Conservation (phyloP, 2,113 vertebrate genomes). For the Hippocampus zosterae region DNA sequence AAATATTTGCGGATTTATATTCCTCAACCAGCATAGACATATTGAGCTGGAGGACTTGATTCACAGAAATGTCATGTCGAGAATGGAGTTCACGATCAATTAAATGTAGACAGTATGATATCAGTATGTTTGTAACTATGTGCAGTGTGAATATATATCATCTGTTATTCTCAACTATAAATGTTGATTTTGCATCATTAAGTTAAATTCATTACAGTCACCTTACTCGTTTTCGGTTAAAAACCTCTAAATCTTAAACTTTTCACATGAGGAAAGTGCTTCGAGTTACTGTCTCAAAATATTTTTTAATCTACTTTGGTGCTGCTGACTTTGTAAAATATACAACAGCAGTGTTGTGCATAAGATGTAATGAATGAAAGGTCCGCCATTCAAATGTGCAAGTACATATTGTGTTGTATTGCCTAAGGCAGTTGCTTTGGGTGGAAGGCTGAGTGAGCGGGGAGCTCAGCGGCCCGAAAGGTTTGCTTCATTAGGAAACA, state of each 20-base stretch:
- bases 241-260: not conserved
- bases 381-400: conserved; percentile 51
- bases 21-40: too few relatives aligned
- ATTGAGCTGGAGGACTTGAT: too few relatives aligned
- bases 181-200: too few relatives aligned
- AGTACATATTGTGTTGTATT: conserved; percentile 50
- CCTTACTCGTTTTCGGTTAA: not conserved
- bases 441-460: conserved; percentile 68
- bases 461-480: conserved; percentile 88
- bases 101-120: too few relatives aligned
- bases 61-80: too few relatives aligned
- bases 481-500: conserved; percentile 99
- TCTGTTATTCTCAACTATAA: too few relatives aligned
- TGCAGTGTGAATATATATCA: too few relatives aligned
- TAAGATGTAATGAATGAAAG: conserved; percentile 37
- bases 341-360: conserved; percentile 15
- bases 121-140: too few relatives aligned
- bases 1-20: too few relatives aligned
- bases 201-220: not conserved
- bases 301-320: not conserved
- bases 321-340: conserved; percentile 12
- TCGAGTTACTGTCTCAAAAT: not conserved
- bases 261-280: not conserved
- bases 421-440: conserved; percentile 60
- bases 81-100: too few relatives aligned